phyloP scores from a whole-genome alignment of 2,797 vertebrate genomes.

The Pangasius djambal region DNA sequence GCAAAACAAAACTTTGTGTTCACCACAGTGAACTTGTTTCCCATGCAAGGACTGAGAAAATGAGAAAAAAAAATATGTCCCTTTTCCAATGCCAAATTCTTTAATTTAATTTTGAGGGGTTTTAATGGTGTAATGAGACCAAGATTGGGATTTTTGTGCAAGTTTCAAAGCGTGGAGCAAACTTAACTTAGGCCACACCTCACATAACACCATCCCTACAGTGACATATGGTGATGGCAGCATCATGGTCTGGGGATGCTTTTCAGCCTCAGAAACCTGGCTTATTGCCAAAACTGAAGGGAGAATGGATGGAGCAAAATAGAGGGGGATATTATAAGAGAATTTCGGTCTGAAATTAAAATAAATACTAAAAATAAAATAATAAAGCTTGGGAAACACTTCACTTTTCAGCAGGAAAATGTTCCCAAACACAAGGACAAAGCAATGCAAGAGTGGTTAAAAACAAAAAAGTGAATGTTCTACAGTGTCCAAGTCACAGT shows the following conservation, averaged over 20 bases:
- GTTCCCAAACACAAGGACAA: background rate
- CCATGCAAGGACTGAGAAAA: too few species aligned
- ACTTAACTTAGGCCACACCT: background rate
- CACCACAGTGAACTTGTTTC: too few species aligned
- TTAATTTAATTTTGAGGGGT: too few species aligned
- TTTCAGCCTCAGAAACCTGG: background rate
- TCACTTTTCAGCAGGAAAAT: background rate
- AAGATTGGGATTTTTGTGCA: background rate
- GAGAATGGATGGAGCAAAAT: background rate
- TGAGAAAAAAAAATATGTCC: too few species aligned
- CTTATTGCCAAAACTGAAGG: background rate
- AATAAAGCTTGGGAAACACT: background rate
- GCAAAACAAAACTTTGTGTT: too few species aligned
- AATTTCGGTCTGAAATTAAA: background rate
- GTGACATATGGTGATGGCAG: background rate
- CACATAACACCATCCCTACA: background rate
- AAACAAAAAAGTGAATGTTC: background rate
- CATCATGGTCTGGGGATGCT: background rate
- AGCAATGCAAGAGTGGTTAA: background rate
- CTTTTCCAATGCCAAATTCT: too few species aligned
- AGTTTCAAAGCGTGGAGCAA: background rate
- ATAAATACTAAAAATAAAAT: background rate
- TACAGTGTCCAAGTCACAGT: background rate
- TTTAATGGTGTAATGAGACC: background rate
- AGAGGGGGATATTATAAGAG: background rate